A percentile compares a stretch with the other conserved stretches of the same genome.
These are phyloP conservation scores for Melanotaenia nigrans DNA, from an alignment of 2,797 vertebrate genomes.

Conservation along the genomic window DNA sequence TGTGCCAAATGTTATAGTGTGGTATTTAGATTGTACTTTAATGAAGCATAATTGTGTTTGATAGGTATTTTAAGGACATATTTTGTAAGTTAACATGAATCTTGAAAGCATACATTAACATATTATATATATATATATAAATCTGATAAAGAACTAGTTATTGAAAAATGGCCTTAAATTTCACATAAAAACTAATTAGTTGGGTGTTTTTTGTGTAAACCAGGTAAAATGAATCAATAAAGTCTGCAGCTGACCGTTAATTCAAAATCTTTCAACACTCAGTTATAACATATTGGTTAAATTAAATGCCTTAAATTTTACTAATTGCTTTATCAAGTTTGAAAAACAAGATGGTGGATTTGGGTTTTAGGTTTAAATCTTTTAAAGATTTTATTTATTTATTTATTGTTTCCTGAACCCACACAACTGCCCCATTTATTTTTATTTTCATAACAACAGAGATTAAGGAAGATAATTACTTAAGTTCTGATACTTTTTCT, in stretches of 20 bases:
- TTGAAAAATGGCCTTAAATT: too few species aligned
- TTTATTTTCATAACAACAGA: background rate
- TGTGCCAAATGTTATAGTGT: background rate
- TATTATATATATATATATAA: too few species aligned
- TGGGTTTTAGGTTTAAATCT: background rate
- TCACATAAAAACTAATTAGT: background rate
- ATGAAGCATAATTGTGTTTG: background rate
- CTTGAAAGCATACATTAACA: too few species aligned
- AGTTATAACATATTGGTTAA: background rate
- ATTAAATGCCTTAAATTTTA: background rate
- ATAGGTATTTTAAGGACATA: too few species aligned
- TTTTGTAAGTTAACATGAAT: too few species aligned
- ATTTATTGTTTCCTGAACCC: background rate
- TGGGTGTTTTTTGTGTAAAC: background rate
- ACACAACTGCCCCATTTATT: background rate
- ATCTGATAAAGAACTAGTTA: too few species aligned
- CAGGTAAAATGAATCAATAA: background rate
- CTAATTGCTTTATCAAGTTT: background rate
- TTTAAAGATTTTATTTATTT: background rate
- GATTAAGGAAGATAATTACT: background rate
- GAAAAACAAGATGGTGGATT: background rate
- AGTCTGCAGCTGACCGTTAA: conserved; percentile 1
- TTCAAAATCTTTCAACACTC: conserved; percentile 19
- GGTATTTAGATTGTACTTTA: background rate
- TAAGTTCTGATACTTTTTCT: background rate